Percentiles rank a stretch among this genome's conserved stretches.
Evolutionary conservation across 1,140 invertebrate species (phyloP).

Genomic region (Uloborus diversus): DNA sequence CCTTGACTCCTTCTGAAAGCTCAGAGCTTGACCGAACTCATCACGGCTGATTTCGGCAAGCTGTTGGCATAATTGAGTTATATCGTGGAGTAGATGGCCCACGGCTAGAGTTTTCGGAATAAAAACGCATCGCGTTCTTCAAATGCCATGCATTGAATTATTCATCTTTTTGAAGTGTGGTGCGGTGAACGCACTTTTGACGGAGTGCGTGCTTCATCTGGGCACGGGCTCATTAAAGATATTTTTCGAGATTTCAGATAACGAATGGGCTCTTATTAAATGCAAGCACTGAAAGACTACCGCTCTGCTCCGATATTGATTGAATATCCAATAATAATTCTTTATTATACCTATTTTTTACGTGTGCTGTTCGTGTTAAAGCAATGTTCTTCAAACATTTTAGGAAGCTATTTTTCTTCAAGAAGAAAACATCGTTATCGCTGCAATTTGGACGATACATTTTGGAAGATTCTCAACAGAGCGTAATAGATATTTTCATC

Average conservation of each 20-base stretch:
- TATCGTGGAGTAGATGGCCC: slow-evolving; percentile 4
- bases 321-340: too few relatives aligned
- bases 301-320: too few relatives aligned
- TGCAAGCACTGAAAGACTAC: too few relatives aligned
- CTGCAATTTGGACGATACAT: too few relatives aligned
- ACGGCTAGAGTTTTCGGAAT: slow-evolving; percentile 6
- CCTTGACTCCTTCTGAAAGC: background rate
- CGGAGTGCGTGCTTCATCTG: slow-evolving; percentile 10
- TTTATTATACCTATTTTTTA: too few relatives aligned
- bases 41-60: background rate
- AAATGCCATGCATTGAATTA: slow-evolving; percentile 39
- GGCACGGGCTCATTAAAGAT: background rate
- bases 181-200: slow-evolving; percentile 43
- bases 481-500: too few relatives aligned
- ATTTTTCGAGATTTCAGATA: background rate
- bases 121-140: slow-evolving; percentile 28
- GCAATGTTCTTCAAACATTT: too few relatives aligned
- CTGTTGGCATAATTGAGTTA: slow-evolving; percentile 37
- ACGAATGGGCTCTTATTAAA: background rate
- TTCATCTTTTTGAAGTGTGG: slow-evolving; percentile 7
- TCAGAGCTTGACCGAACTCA: background rate
- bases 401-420: too few relatives aligned
- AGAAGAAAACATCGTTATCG: too few relatives aligned
- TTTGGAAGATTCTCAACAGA: too few relatives aligned
- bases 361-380: too few relatives aligned